A percentile compares a stretch with the other conserved stretches of the same genome.
Conservation (phyloP, 2,888 invertebrate species). For the Lottia gigantea region DNA sequence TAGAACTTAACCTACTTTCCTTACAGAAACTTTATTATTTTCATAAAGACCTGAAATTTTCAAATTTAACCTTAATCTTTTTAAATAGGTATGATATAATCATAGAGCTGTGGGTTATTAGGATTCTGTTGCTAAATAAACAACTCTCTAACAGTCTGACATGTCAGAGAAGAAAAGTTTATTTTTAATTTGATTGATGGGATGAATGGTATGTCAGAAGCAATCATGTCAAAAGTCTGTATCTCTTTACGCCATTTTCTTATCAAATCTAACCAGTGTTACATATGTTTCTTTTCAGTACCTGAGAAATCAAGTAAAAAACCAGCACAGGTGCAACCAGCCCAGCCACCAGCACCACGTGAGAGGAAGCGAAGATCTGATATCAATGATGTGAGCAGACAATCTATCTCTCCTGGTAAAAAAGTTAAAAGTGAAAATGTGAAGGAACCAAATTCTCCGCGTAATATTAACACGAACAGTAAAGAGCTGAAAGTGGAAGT, state of each 20-base stretch:
- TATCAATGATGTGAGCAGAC: conserved; percentile 17
- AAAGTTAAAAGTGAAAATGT: conserved; percentile 16
- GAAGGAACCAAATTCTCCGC: conserved; percentile 16
- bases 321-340: background rate
- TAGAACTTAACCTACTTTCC: no score
- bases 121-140: no score
- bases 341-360: conserved; percentile 12
- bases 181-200: conserved; percentile 12
- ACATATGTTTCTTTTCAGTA: conserved; percentile 16
- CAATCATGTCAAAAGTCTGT: background rate
- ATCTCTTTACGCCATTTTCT: no score
- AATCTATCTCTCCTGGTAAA: conserved; percentile 19
- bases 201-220: background rate
- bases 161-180: background rate
- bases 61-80: no score
- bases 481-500: conserved; percentile 12
- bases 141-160: no score
- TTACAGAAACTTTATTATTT: no score
- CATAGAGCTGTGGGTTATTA: no score
- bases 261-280: background rate
- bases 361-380: conserved; percentile 19
- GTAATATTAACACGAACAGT: conserved; percentile 9
- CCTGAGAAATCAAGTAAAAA: conserved; percentile 17
- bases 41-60: no score
- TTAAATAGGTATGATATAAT: no score